A percentile compares a stretch with the other conserved stretches of the same genome.
Evolutionary conservation across 2,113 vertebrate genomes (phyloP).

Genomic region (Phylloscopus trochilus): DNA sequence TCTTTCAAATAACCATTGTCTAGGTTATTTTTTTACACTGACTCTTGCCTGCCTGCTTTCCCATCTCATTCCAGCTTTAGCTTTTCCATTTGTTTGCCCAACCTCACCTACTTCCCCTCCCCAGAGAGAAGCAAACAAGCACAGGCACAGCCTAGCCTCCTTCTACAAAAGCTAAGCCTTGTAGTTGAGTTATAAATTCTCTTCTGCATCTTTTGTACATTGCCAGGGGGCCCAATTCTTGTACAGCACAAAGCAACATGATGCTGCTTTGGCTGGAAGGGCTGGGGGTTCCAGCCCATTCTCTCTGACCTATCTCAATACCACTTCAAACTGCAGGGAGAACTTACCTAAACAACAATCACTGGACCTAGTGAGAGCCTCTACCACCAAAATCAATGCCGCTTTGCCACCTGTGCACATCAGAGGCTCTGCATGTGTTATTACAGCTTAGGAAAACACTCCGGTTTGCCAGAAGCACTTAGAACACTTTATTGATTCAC

Average conservation of each 20-base stretch:
- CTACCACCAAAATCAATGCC: neutral
- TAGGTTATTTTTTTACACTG: neutral
- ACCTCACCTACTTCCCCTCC: neutral
- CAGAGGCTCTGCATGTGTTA: neutral
- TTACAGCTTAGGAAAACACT: constrained; percentile 20
- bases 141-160: neutral
- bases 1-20: neutral
- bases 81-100: neutral
- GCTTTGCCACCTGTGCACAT: neutral
- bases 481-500: neutral
- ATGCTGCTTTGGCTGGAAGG: neutral
- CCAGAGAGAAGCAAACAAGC: neutral
- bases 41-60: neutral
- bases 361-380: neutral
- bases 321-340: constrained; percentile 1
- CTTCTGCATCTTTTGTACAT: neutral
- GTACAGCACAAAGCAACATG: accelerated
- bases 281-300: neutral
- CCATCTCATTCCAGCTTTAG: neutral
- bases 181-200: neutral
- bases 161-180: neutral
- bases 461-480: neutral
- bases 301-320: constrained; percentile 13
- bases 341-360: neutral
- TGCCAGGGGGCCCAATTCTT: neutral